Conservation (phyloP, 23 tunicate species). For the Trididemnum miniatum region DNA sequence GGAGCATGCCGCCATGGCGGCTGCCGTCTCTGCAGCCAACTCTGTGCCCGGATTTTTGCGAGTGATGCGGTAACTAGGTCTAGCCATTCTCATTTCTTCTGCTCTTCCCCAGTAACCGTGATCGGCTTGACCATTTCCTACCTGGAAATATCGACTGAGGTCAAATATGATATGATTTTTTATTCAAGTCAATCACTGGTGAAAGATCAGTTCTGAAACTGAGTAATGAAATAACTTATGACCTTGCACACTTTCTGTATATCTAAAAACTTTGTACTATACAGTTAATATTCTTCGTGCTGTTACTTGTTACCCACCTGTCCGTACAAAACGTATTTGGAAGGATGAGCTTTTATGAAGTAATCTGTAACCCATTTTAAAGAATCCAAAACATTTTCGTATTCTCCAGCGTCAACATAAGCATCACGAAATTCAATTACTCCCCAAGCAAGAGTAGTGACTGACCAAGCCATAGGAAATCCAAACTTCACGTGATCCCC, state of each 20-base stretch:
- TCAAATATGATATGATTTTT: too few relatives aligned
- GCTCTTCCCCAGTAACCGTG: constrained; percentile 90
- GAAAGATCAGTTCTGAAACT: too few relatives aligned
- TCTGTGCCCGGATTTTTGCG: constrained; percentile 85
- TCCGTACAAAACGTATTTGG: constrained; percentile 84
- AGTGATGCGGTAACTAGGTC: constrained; percentile 84
- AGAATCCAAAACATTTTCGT: constrained; percentile 51
- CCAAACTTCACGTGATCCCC: constrained; percentile 99
- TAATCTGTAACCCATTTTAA: constrained; percentile 94
- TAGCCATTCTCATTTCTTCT: constrained; percentile 82
- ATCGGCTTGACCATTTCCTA: constrained; percentile 82
- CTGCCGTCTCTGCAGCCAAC: constrained; percentile 96
- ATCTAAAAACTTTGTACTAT: too few relatives aligned
- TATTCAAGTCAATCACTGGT: too few relatives aligned
- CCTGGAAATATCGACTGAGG: constrained; percentile 27
- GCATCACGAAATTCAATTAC: constrained; percentile 87
- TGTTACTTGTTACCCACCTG: constrained; percentile 67
- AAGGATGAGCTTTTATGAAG: constrained; percentile 86
- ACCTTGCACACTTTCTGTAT: too few relatives aligned
- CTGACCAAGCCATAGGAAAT: constrained; percentile 97
- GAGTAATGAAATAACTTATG: too few relatives aligned
- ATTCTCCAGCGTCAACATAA: constrained; percentile 75
- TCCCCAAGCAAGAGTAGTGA: constrained; percentile 98
- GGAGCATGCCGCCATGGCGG: constrained; percentile 94
- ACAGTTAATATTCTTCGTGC: too few relatives aligned